Base-by-base conservation (phyloP, 2,888 invertebrate genomes). In the Iphiclides podalirius region DNA sequence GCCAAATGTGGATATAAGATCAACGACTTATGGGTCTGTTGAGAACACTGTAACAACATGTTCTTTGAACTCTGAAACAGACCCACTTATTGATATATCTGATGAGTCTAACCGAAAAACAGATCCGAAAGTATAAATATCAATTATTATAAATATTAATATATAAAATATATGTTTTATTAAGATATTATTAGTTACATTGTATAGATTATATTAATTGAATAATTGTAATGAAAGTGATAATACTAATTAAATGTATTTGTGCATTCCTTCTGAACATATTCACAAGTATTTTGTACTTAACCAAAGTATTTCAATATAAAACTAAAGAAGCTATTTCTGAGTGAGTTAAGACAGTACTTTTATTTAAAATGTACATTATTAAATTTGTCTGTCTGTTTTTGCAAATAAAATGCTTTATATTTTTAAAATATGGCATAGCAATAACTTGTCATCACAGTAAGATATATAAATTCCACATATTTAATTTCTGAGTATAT, bases 21-120 rank as follows among this genome's bases (percentile, higher is more conserved):
- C 85, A 0, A 76, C 83, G 0, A 70, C 67, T 0, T 88, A 88
- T 54, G 88, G 89, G 1, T 81, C 89, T 1, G 60, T 85, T 9
- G 84, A 84, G 35, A 79, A 71, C 41, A 78, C 85, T 0, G 59
- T 66, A 12, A 58, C 72, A 0, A 44, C 64, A 0, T 61, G 64
- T 0, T 66, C 73, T 1, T 58, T 69, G 13, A 66, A 66, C 51
- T 75, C 79, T 1, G 85, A 86, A 14, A 76, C 70, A 0, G 80
- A 84, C 52, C 84, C 81, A 1, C 52, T 85, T 38, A 60, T 85
- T 1, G 64, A 67, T 42, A 45, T 50, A 4, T 55, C 62, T 1
- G 59, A 65, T 28, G 65, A 66, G 39, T 57, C 56, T 41, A 52
- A 47, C 41, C 13, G 41, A 28, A 58, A 53, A 16, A 37, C 59